phyloP scores from a whole-genome alignment of 2,113 vertebrate species.

The Trichomycterus rosablanca region DNA sequence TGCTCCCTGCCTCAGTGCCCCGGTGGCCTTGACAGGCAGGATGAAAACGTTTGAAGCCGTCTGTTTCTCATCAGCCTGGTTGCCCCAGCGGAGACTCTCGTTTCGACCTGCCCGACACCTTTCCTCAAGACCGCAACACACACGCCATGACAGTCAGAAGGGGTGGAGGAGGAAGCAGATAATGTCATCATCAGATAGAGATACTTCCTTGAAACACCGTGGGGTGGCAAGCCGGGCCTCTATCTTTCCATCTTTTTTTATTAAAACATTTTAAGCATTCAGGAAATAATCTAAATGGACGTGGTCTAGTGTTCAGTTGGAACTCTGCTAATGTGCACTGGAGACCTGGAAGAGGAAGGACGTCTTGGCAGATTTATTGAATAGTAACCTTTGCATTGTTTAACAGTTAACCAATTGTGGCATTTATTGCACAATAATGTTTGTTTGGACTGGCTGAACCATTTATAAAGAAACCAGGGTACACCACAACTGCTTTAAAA shows the following conservation, averaged over 20 bases:
- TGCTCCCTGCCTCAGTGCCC: conserved; percentile 32
- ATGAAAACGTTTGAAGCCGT: conserved; percentile 44
- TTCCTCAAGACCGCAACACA: conserved; percentile 9
- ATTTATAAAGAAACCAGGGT: too few relatives aligned
- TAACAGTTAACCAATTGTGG: too few relatives aligned
- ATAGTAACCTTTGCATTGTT: too few relatives aligned
- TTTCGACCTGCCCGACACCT: conserved; percentile 43
- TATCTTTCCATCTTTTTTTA: not conserved
- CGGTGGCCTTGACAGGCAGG: conserved; percentile 49
- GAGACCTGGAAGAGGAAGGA: too few relatives aligned
- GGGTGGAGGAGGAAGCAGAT: conserved; percentile 19
- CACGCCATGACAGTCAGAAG: conserved; percentile 10
- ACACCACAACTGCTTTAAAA: too few relatives aligned
- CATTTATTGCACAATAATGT: too few relatives aligned
- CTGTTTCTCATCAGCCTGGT: conserved; percentile 47
- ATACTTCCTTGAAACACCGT: not conserved
- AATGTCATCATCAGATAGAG: conserved; percentile 35
- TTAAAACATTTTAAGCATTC: not conserved
- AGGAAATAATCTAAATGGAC: too few relatives aligned
- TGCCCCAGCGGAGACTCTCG: conserved; percentile 34
- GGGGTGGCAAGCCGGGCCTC: not conserved
- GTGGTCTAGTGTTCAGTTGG: too few relatives aligned
- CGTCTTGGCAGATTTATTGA: too few relatives aligned
- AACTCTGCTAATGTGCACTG: too few relatives aligned
- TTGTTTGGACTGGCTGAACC: too few relatives aligned